Evolutionary conservation across 2,113 vertebrate genomes (phyloP), one percentile per base, ranked within the genome.

Genomic region (Silurus meridionalis): DNA sequence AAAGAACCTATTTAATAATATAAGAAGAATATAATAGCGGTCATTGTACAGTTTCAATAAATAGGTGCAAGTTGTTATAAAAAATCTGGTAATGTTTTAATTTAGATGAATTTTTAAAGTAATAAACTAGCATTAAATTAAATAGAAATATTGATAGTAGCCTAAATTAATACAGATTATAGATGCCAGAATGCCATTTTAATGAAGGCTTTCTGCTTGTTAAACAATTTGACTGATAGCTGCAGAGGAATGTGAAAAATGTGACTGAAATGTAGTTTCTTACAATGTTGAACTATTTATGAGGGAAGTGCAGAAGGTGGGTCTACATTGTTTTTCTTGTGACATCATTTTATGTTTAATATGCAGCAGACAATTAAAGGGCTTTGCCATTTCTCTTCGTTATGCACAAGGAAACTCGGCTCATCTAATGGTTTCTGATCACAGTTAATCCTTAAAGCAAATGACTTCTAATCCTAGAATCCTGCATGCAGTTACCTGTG

Each of bases 381-480:
- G 82, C 90, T 90, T 96, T 96, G 89, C 88, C 80, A 84, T 90
- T 91, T 89, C 90, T 86, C 90, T 91, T 86, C 84, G 86, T 89
- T 89, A 86, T 91, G 91, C 92, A 91, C 94, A 93, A 93, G 95
- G 94, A 91, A 96, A 95, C 61, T 86, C 92, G 93, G 94, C 96
- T 93, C 94, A 93, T 90, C 95, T 99, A 98, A 98, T 99, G 95
- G 96, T 94, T 96, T 93, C 63, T 94, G 97, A 97, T 98, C 95
- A 91, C 88, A 89, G 94, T 91, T 97, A 98, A 99, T 95, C 97
- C 96, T 95, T 96, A 94, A 91, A 95, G 97, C 97, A 99, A 99
- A 98, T 98, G 95, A 96, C 94, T 96, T 95, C 94, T 99, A 98
- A 99, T 99, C 97, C 97, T 95, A 95, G 96, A 96, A 94, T 95